phyloP scores from a whole-genome alignment of 2,888 invertebrate species.

The Malthinus seriepunctatus region DNA sequence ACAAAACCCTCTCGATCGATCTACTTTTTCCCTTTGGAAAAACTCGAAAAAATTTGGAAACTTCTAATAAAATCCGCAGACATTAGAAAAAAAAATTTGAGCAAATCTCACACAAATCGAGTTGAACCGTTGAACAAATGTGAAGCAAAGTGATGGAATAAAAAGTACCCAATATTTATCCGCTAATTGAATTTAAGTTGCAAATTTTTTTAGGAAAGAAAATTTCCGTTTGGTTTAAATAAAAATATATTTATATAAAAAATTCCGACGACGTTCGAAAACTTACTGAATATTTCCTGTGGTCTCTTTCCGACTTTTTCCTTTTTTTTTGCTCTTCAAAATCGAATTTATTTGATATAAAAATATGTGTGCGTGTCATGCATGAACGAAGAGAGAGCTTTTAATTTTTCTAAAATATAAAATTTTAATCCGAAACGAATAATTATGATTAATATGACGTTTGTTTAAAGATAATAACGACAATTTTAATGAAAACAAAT shows the following conservation, averaged over 20 bases:
- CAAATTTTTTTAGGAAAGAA: too few species aligned
- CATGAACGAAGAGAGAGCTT: constrained; percentile 17
- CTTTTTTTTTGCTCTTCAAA: constrained; percentile 10
- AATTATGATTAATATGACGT: constrained; percentile 23
- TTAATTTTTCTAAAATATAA: neutral
- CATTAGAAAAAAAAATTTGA: too few species aligned
- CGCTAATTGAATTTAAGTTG: too few species aligned
- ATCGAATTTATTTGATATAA: constrained; percentile 24
- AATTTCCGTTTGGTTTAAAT: neutral
- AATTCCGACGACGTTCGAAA: constrained; percentile 13
- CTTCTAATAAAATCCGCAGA: too few species aligned
- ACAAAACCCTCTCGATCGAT: too few species aligned
- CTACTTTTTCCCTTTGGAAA: too few species aligned
- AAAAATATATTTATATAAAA: constrained; percentile 2
- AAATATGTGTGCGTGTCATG: constrained; percentile 26
- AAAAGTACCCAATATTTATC: too few species aligned
- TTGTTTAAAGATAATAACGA: constrained; percentile 7
- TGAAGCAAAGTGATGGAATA: too few species aligned
- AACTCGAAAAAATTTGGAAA: too few species aligned
- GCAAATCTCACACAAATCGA: too few species aligned
- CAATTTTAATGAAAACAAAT: constrained; percentile 22
- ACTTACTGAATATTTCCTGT: constrained; percentile 15
- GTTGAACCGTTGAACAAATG: too few species aligned
- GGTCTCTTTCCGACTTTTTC: constrained; percentile 11
- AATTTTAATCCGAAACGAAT: constrained; percentile 3